Base-by-base conservation (phyloP, 30 jellyfish, hydroid and myxozoan genomes). In the Mastigias papua region DNA sequence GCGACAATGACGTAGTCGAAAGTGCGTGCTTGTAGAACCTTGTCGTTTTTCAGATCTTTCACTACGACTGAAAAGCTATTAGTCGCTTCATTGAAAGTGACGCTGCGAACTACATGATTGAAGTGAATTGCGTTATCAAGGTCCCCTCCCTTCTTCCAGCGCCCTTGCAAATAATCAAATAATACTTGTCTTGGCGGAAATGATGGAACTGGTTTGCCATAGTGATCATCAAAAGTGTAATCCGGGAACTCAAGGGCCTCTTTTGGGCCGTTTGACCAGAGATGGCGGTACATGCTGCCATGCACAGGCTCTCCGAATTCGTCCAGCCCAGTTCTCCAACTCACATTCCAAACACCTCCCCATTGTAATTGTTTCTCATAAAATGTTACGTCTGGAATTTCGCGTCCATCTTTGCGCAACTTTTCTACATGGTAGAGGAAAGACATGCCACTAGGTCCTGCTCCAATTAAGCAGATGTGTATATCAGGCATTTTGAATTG, bases 181-280 rank as follows among this genome's bases (percentile, higher is more conserved):
- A 91, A 26, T 0, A 91, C 96, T 15, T 84, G 90, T 57, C 93
- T 84, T 49, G 97, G 96, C 29, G 93, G 96, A 46, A 48, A 91
- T 0, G 97, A 91, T 0, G 97, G 93, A 19, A 91, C 69, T 48
- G 89, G 86, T 79, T 77, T 91, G 2, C 92, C 92, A 85, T 73
- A 91, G 60, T 91, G 97, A 7, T 91, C 93, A 25, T 84, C 93
- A 61, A 84, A 90, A 21, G 97, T 81, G 73, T 90, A 90, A 61
- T 82, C 97, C 0, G 97, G 90, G 23, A 90, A 64, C 64, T 90
- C 97, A 9, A 90, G 54, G 9, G 96, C 83, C 68, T 90, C 97
- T 60, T 90, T 90, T 15, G 97, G 97, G 27, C 95, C 94, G 60
- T 90, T 90, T 51, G 97, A 81, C 97, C 97, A 90, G 23, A 90